Evolutionary conservation across 2,113 vertebrate genomes (phyloP), one percentile per base, ranked within the genome.

Genomic region (Nyctibius bracteatus): DNA sequence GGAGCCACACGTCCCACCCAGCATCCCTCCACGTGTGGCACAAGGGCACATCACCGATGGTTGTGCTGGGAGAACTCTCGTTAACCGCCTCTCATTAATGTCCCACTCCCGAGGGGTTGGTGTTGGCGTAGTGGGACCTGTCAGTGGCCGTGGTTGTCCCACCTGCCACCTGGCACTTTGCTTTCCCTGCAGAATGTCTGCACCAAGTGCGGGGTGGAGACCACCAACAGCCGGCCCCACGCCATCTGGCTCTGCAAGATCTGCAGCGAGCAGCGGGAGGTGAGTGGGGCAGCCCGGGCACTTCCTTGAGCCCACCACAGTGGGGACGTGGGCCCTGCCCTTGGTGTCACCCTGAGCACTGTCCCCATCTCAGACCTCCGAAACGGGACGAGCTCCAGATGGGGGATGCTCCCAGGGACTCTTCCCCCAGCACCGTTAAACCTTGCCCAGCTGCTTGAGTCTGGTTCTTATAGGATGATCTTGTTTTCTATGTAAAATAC

Each of bases 181-280:
- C 79, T 97, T 92, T 87, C 31, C 94, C 79, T 37, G 37, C 98
- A 99, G 99, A 98, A 99, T 1, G 98, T 99, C 92, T 99, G 99
- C 94, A 99, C 98, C 94, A 98, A 99, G 91, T 99, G 99, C 14
- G 99, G 99, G 22, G 98, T 99, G 81, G 97, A 98, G 92, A 98
- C 97, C 68, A 94, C 97, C 96, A 98, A 98, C 98, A 98, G 97
- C 92, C 98, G 98, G 31, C 98, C 97, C 3, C 97, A 98, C 33
- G 91, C 99, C 3, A 83, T 98, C 93, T 99, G 99, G 99, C 98
- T 99, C 47, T 99, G 99, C 97, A 99, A 98, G 95, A 99, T 99
- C 97, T 99, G 99, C 98, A 98, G 98, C 2, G 99, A 99, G 90
- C 99, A 99, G 86, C 97, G 99, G 80, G 99, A 99, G 99, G 99